Evolutionary conservation across 1,140 invertebrate species (phyloP).

Genomic region (Coelopa frigida): DNA sequence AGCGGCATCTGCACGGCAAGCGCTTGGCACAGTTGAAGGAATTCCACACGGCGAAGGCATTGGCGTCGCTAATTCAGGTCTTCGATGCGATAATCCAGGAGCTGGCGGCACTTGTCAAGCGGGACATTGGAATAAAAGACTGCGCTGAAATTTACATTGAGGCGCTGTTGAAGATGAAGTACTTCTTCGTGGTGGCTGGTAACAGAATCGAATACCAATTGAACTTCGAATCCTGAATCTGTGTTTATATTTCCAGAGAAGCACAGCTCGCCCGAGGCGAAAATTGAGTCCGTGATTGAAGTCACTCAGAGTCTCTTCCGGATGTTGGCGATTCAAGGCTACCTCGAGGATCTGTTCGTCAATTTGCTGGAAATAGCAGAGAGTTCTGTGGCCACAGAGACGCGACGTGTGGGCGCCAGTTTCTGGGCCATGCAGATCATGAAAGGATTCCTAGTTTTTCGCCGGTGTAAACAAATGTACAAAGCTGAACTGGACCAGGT

Average conservation of each 20-base stretch:
- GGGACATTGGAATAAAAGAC: constrained; percentile 22
- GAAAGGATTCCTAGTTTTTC: constrained; percentile 27
- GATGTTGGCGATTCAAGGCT: constrained; percentile 27
- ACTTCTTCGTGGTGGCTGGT: constrained; percentile 23
- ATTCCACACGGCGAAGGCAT: constrained; percentile 2
- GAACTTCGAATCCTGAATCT: not conserved
- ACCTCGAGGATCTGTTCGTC: constrained; percentile 30
- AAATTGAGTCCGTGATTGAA: constrained; percentile 18
- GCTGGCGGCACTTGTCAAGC: constrained; percentile 18
- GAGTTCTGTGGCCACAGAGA: constrained; percentile 15
- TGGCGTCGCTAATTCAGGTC: constrained; percentile 11
- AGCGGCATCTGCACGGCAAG: constrained; percentile 11
- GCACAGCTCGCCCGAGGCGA: constrained; percentile 11
- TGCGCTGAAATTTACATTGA: constrained; percentile 22
- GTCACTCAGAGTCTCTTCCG: constrained; percentile 29
- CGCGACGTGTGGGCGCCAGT: constrained; percentile 22
- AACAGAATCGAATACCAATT: not conserved
- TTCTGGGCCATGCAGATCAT: constrained; percentile 36
- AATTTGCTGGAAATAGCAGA: constrained; percentile 27
- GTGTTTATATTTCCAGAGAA: not conserved
- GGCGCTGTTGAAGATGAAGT: constrained; percentile 26
- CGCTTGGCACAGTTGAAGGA: constrained; percentile 11
- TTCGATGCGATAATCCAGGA: constrained; percentile 16
- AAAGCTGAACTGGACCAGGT: constrained; percentile 35
- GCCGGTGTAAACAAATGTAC: constrained; percentile 35